Percentiles rank a stretch among this genome's conserved stretches.
phyloP scores from a whole-genome alignment of 2,797 vertebrate species.

The Loris lydekkerianus region DNA sequence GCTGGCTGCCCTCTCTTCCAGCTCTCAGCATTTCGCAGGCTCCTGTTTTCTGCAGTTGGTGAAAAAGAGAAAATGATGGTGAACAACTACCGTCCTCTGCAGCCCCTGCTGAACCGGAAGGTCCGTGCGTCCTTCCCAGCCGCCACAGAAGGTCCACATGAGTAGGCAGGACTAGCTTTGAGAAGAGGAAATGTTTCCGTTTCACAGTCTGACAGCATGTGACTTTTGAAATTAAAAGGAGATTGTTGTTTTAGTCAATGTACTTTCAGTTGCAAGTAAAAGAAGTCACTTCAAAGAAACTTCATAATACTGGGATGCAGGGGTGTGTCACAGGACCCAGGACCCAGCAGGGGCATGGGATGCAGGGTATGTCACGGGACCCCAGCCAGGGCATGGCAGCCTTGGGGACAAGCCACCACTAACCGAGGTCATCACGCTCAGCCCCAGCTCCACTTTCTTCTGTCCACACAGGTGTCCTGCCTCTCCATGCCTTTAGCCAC shows the following conservation, averaged over 20 bases:
- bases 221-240: constrained; percentile 19
- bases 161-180: background rate
- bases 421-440: rapidly evolving
- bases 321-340: background rate
- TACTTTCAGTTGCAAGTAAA: background rate
- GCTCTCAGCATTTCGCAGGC: constrained; percentile 94
- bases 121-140: constrained; percentile 94
- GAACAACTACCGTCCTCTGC: constrained; percentile 96
- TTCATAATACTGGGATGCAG: background rate
- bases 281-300: background rate
- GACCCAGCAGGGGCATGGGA: background rate
- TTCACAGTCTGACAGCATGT: rapidly evolving
- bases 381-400: rapidly evolving
- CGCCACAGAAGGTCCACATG: rapidly evolving
- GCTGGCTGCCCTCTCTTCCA: constrained; percentile 74
- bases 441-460: background rate
- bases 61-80: constrained; percentile 95
- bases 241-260: rapidly evolving
- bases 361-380: rapidly evolving
- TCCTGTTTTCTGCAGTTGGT: constrained; percentile 93
- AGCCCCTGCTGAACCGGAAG: constrained; percentile 92
- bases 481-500: background rate
- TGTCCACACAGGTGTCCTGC: background rate
- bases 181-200: rapidly evolving
- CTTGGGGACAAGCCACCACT: rapidly evolving